Base-by-base conservation (phyloP, 1,140 invertebrate genomes). In the Ridgeia piscesae region DNA sequence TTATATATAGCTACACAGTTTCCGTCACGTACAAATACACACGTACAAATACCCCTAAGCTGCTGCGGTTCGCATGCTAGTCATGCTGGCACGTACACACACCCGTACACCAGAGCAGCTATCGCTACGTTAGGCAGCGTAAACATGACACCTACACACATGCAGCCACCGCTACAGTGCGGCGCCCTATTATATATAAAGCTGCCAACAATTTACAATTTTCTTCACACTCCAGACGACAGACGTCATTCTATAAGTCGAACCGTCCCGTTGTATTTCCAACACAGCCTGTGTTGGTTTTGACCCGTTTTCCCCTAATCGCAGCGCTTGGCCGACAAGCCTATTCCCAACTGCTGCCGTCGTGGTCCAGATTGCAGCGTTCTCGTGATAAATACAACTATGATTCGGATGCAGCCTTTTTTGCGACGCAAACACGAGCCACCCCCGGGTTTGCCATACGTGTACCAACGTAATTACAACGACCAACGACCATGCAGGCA, bases 291-390 rank as follows among this genome's bases (percentile, higher is more conserved):
- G 58, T 77, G 58, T 77, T 77, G 58, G 42, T 77, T 77, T 77
- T 77, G 58, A 77, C 58, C 58, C 58, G 58, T 77, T 77, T 77
- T 77, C 58, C 58, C 58, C 58, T 77, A 77, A 77, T 77, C 58
- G 58, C 11, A 9, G 58, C 27, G 58, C 58, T 77, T 31, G 27
- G 58, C 17, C 27, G 58, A 77, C 58, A 31, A 77, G 58, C 17
- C 58, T 77, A 21, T 21, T 21, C 2, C 11, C 58, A 21, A 77
- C 2, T 21, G 17, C 27, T 21, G 58, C 27, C 58, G 58, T 27
- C 58, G 58, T 77, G 58, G 11, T 4, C 17, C 27, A 27, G 58
- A 77, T 77, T 77, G 27, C 17, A 21, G 58, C 58, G 42, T 21
- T 77, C 58, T 77, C 27, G 27, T 31, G 58, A 77, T 77, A 77